phyloP scores from a whole-genome alignment of 2,888 invertebrate genomes.

The Notodonta dromedarius region DNA sequence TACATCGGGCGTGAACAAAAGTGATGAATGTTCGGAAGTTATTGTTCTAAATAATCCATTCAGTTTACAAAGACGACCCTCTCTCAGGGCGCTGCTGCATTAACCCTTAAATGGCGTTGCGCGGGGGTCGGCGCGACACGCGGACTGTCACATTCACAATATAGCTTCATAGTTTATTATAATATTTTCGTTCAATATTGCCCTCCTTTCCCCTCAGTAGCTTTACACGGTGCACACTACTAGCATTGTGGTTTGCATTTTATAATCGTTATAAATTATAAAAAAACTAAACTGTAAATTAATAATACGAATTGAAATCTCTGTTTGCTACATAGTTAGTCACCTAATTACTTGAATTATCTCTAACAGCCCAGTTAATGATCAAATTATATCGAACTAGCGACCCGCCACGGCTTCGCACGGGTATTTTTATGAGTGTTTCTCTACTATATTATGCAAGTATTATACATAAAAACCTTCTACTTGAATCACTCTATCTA shows the following conservation, averaged over 20 bases:
- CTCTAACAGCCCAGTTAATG: no score
- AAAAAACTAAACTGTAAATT: no score
- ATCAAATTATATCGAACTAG: no score
- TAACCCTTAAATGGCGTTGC: constrained; percentile 71
- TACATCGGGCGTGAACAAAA: constrained; percentile 65
- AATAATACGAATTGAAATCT: no score
- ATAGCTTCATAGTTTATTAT: constrained; percentile 79
- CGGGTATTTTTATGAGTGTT: no score
- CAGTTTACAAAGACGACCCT: constrained; percentile 77
- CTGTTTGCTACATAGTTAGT: no score
- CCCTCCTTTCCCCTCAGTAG: constrained; percentile 58
- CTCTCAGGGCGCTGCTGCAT: constrained; percentile 52
- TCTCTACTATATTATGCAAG: no score
- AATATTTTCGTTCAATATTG: constrained; percentile 78
- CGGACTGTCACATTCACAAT: constrained; percentile 81
- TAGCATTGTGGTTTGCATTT: constrained; percentile 8
- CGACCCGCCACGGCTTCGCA: no score
- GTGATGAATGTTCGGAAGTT: constrained; percentile 72
- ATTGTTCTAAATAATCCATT: constrained; percentile 77
- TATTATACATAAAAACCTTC: no score
- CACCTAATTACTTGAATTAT: no score
- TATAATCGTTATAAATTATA: background rate
- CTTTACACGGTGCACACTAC: constrained; percentile 40
- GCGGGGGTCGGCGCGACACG: constrained; percentile 69
- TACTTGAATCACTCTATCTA: no score